Evolutionary conservation across 2,113 vertebrate genomes (phyloP).

Genomic region (Peromyscus polionotus): DNA sequence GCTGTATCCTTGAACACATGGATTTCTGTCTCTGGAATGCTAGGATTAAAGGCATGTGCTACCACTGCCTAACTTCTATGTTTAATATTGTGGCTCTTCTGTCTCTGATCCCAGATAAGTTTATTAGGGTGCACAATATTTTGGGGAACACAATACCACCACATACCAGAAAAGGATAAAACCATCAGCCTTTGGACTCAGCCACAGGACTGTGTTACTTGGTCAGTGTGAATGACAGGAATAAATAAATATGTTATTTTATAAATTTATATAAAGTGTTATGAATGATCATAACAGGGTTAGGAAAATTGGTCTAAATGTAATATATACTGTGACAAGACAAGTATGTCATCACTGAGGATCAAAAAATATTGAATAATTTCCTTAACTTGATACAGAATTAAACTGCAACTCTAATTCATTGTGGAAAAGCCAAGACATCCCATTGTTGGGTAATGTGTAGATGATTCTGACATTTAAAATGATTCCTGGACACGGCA

Average conservation of each 20-base stretch:
- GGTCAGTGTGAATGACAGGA: neutral
- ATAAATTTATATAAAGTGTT: neutral
- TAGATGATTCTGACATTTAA: neutral
- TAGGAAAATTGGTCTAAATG: neutral
- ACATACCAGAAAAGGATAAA: neutral
- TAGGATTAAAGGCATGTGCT: too few species aligned
- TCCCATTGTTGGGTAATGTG: neutral
- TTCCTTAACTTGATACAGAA: neutral
- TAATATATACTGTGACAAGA: neutral
- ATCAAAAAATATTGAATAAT: neutral
- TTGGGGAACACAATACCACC: too few species aligned
- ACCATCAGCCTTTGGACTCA: neutral
- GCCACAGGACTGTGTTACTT: neutral
- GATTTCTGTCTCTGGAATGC: too few species aligned
- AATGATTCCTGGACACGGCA: neutral
- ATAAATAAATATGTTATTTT: neutral
- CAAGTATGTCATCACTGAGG: neutral
- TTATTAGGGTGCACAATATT: too few species aligned
- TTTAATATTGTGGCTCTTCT: too few species aligned
- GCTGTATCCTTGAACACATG: too few species aligned
- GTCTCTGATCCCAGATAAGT: too few species aligned
- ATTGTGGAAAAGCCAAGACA: conserved; percentile 22
- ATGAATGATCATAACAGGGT: neutral
- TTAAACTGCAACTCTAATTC: neutral
- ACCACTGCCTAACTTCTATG: too few species aligned